Conservation (phyloP, 1,140 invertebrate species). For the Conus ventricosus region DNA sequence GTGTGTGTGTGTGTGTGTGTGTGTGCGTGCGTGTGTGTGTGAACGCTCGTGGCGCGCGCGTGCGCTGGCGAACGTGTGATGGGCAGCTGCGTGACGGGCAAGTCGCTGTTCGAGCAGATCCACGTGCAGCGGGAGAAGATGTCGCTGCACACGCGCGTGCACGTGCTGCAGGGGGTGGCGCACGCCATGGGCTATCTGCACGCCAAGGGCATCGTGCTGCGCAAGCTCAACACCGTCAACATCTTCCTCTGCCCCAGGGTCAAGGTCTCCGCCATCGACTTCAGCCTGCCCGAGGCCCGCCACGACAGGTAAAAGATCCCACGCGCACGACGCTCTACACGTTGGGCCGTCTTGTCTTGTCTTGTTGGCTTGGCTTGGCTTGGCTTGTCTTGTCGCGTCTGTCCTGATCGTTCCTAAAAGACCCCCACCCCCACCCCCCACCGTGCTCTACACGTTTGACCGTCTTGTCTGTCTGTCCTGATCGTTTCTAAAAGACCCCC, state of each 20-base stretch:
- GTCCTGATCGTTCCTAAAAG: too few relatives aligned
- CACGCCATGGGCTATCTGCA: slow-evolving; percentile 77
- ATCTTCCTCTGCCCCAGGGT: slow-evolving; percentile 75
- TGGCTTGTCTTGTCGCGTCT: not conserved
- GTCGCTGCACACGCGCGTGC: slow-evolving; percentile 65
- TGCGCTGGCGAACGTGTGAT: not conserved
- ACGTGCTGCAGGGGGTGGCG: slow-evolving; percentile 70
- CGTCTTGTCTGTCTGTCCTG: not conserved
- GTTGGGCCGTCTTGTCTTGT: not conserved
- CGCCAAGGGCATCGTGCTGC: slow-evolving; percentile 75
- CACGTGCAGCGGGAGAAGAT: slow-evolving; percentile 67
- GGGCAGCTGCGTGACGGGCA: slow-evolving; percentile 62
- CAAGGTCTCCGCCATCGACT: slow-evolving; percentile 76
- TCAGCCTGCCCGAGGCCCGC: slow-evolving; percentile 67
- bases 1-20: not conserved
- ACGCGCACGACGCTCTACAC: too few relatives aligned
- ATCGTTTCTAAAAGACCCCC: not conserved
- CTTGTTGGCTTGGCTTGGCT: not conserved
- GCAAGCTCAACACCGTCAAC: slow-evolving; percentile 75
- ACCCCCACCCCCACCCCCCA: too few relatives aligned
- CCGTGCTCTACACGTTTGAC: not conserved
- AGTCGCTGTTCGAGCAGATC: slow-evolving; percentile 72
- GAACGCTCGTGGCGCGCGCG: not conserved
- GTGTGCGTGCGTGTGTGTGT: not conserved
- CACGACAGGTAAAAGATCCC: slow-evolving; percentile 56